Conservation (phyloP, 1,140 invertebrate genomes). For the Drosophila dunni region DNA sequence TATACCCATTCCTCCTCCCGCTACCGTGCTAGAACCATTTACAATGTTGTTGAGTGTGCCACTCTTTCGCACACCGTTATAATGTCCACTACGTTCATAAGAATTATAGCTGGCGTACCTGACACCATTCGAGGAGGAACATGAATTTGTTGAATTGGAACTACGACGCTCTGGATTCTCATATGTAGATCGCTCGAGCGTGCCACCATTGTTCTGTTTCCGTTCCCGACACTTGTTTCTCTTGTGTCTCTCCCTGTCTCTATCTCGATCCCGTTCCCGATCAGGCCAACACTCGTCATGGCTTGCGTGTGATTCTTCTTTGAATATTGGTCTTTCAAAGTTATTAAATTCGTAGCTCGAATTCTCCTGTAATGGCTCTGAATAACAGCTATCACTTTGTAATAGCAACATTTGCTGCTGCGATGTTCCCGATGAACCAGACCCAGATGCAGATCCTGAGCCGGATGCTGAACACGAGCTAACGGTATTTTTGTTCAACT, state of each 20-base stretch:
- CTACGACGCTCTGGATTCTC: slow-evolving; percentile 73
- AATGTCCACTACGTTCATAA: slow-evolving; percentile 62
- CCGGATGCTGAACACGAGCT: slow-evolving; percentile 37
- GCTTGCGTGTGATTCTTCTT: slow-evolving; percentile 44
- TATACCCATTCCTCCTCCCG: neutral
- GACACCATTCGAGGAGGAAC: slow-evolving; percentile 52
- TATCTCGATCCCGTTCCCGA: slow-evolving; percentile 36
- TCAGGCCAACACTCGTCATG: slow-evolving; percentile 58
- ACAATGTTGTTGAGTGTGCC: slow-evolving; percentile 76
- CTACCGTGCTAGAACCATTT: slow-evolving; percentile 13
- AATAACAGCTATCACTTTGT: slow-evolving; percentile 78
- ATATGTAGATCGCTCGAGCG: slow-evolving; percentile 56
- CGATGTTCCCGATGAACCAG: slow-evolving; percentile 53
- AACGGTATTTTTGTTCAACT: slow-evolving; percentile 36
- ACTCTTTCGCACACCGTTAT: slow-evolving; percentile 76
- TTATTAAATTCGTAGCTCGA: slow-evolving; percentile 80
- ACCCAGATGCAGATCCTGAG: slow-evolving; percentile 38
- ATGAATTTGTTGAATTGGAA: slow-evolving; percentile 80
- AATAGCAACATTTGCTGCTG: slow-evolving; percentile 72
- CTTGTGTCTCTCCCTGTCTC: slow-evolving; percentile 36
- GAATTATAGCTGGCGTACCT: slow-evolving; percentile 75
- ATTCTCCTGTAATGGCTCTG: slow-evolving; percentile 73
- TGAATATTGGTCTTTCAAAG: slow-evolving; percentile 77
- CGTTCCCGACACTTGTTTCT: slow-evolving; percentile 47
- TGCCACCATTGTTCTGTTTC: slow-evolving; percentile 40